Base-by-base conservation (phyloP, 2,797 vertebrate species). In the Anguilla megastoma region DNA sequence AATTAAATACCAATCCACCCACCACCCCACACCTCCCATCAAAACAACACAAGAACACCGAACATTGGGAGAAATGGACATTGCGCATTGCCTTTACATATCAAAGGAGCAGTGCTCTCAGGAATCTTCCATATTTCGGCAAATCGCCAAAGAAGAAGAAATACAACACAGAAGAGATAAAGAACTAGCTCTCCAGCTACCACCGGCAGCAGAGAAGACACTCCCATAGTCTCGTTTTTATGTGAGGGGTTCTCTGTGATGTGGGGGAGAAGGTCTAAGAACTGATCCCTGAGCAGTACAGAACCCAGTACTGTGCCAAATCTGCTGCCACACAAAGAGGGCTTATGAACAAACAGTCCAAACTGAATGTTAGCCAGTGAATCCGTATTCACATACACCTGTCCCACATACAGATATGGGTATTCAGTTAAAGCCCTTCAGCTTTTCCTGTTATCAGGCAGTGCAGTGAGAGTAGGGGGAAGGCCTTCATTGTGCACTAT, bases 121-220 rank as follows among this genome's bases (percentile, higher is more conserved):
- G 60, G 63, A 74, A 27, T 54, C n/a, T 52, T 33, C 58, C 82
- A 71, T 63, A 41, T 45, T 56, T 85, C 71, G 87, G 48, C 87
- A 84, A 84, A 84, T 48, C 60, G 69, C 41, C 30, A 84, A 87
- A 14, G 41, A 33, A 87, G 33, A 52, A 56, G n/a, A 87, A 3
- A 87, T 48, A 30, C 56, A 83, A 80, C 79, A 84, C 76, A 84
- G 71, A 80, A 74, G 10, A 74, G 0, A 74, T 69, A 16, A 74
- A 74, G 27, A 74, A 8, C 5, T 74, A 33, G 33, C 7, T 52
- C 50, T 52, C 50, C 63, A 69, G 21, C 58, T 4, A 18, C 2
- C 60, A 6, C 60, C 16, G 14, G 60, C 60, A 63, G 60, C 60
- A 63, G 16, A 63, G 16, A 18, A 3, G 52, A 54, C 9, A 54